These are phyloP conservation scores for Hanleya hanleyi DNA, from an alignment of 2,888 invertebrate genomes.

Conservation along the genomic window DNA sequence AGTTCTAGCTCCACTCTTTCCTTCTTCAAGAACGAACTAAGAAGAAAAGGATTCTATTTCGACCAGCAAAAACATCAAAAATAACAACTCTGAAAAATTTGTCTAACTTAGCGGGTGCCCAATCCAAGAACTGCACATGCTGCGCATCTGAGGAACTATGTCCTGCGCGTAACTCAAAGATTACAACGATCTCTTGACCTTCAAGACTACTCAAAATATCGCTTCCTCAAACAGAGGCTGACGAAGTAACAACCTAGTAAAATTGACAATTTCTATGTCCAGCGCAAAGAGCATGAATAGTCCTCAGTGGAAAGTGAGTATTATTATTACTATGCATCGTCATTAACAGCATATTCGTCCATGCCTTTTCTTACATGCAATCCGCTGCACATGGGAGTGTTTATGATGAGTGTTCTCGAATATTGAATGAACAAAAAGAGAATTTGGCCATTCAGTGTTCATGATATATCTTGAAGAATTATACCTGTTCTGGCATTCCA, in stretches of 20 bases:
- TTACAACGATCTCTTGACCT: too few relatives aligned
- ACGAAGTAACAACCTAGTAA: not conserved
- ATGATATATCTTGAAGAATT: too few relatives aligned
- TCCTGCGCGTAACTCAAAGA: not conserved
- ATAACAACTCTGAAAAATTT: not conserved
- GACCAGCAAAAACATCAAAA: slow-evolving; percentile 7
- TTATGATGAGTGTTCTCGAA: too few relatives aligned
- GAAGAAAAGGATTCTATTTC: slow-evolving; percentile 16
- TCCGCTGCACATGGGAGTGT: too few relatives aligned
- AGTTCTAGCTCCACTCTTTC: slow-evolving; percentile 4
- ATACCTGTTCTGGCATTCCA: too few relatives aligned
- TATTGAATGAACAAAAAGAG: too few relatives aligned
- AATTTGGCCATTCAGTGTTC: too few relatives aligned
- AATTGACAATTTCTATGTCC: not conserved
- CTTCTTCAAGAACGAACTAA: slow-evolving; percentile 15
- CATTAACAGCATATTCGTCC: too few relatives aligned
- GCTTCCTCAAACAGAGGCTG: slow-evolving; percentile 1
- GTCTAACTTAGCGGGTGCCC: slow-evolving; percentile 37
- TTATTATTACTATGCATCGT: too few relatives aligned
- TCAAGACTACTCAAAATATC: too few relatives aligned
- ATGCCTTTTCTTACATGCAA: too few relatives aligned
- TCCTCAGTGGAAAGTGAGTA: slow-evolving; percentile 74
- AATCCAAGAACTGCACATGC: slow-evolving; percentile 60
- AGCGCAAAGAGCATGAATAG: slow-evolving; percentile 65
- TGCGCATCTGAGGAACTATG: slow-evolving; percentile 60